Percentiles rank a stretch among this genome's conserved stretches.
Evolutionary conservation across 2,113 vertebrate species (phyloP).

Genomic region (Cyanocitta stelleri): DNA sequence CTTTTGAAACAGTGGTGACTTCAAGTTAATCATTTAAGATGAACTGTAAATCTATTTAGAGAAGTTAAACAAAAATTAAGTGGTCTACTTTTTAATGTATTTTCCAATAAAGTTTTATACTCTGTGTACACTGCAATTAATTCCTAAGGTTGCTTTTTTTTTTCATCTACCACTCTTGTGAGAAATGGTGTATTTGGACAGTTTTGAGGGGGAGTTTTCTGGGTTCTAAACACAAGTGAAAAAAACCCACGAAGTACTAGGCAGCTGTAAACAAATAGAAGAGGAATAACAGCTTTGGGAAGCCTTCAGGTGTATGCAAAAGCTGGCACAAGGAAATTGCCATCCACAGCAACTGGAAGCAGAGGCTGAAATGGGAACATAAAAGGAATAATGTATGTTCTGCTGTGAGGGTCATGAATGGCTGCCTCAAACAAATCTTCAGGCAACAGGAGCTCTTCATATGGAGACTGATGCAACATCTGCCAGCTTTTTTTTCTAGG

Average conservation of each 20-base stretch:
- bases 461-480: background rate
- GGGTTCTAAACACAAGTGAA: background rate
- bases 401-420: background rate
- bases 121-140: background rate
- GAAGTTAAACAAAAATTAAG: background rate
- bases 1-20: constrained; percentile 19
- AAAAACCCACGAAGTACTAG: background rate
- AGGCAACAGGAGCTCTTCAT: background rate
- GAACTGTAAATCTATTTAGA: background rate
- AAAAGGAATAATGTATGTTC: background rate
- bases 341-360: background rate
- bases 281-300: background rate
- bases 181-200: background rate
- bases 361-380: background rate
- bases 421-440: background rate
- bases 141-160: background rate
- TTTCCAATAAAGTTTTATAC: background rate
- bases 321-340: background rate
- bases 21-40: background rate
- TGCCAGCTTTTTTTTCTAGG: background rate
- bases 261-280: background rate
- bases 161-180: background rate
- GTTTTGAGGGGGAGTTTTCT: background rate
- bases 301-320: background rate
- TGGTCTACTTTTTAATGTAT: background rate